Evolutionary conservation across 30 jellyfish, hydroid and myxozoan genomes (phyloP).

Genomic region (Aurelia coerulea): DNA sequence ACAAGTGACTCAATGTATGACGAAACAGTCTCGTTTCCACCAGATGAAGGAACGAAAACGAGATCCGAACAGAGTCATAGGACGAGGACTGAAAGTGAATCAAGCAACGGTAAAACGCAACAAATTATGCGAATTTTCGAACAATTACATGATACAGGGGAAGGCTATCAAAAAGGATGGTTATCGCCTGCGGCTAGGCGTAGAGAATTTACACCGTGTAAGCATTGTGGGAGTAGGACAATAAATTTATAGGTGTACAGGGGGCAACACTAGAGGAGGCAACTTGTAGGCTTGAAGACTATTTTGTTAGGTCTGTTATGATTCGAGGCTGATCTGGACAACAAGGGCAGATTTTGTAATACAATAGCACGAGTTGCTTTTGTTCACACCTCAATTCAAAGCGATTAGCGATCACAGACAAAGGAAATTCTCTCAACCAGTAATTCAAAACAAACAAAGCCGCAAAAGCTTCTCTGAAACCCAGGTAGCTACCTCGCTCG

Average conservation of each 20-base stretch:
- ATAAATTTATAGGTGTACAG: conserved; percentile 40
- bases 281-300: no score
- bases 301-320: no score
- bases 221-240: conserved; percentile 73
- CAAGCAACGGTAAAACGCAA: conserved; percentile 78
- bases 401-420: no score
- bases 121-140: conserved; percentile 90
- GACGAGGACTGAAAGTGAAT: conserved; percentile 47
- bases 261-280: no score
- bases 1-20: conserved; percentile 65
- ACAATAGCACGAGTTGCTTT: no score
- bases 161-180: conserved; percentile 98
- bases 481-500: no score
- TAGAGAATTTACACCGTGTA: conserved; percentile 86
- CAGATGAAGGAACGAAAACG: conserved; percentile 41
- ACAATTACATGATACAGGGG: conserved; percentile 94
- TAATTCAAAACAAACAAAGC: no score
- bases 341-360: no score
- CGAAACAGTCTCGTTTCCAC: conserved; percentile 49
- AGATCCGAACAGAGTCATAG: conserved; percentile 12
- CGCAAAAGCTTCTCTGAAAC: no score
- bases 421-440: no score
- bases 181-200: conserved; percentile 92
- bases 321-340: no score
- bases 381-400: no score